Evolutionary conservation across 2,888 invertebrate species (phyloP), one percentile per base, ranked within the genome.

Genomic region (Muscina levida): DNA sequence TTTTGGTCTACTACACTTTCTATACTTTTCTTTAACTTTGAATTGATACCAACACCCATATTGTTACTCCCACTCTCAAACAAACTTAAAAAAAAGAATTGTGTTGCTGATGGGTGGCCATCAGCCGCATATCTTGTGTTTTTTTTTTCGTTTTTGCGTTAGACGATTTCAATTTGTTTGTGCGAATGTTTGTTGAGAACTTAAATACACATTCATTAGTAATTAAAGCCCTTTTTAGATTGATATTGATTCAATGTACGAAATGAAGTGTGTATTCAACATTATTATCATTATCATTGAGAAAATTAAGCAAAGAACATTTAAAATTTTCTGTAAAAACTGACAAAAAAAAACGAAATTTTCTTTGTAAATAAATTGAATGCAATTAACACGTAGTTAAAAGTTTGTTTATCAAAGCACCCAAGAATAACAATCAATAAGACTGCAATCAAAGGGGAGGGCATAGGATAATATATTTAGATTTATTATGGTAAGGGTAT

Each of bases 221-320:
- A 77, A 81, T 72, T 81, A 81, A 77, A 74, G 72, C 75, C 56
- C 62, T 72, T 81, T 81, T 42, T 19, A 68, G 77, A 81, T 72
- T 77, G 72, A 74, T 81, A 72, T 81, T 81, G 81, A 81, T 67
- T 77, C 68, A 75, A 65, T 74, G 56, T 74, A 72, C 26, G 72
- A 77, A 65, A 75, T 68, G 57, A 72, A 53, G 53, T 65, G 72
- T 42, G 24, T 56, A n/a, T 59, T 59, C 17, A 17, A 59, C 59
- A 59, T 59, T 37, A n/a, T n/a, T n/a, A n/a, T 62, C 42, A 37
- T 62, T 62, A 13, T 62, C 22, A 37, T 8, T 62, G 13, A 24
- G 11, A 10, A 6, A 11, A 19, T 10, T 51, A 53, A 2, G 10
- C 10, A 53, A 17, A 48, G 22, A 53, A 53, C 22, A 53, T 13